Evolutionary conservation across 2,888 invertebrate genomes (phyloP).

Genomic region (Ormyrus labotus): DNA sequence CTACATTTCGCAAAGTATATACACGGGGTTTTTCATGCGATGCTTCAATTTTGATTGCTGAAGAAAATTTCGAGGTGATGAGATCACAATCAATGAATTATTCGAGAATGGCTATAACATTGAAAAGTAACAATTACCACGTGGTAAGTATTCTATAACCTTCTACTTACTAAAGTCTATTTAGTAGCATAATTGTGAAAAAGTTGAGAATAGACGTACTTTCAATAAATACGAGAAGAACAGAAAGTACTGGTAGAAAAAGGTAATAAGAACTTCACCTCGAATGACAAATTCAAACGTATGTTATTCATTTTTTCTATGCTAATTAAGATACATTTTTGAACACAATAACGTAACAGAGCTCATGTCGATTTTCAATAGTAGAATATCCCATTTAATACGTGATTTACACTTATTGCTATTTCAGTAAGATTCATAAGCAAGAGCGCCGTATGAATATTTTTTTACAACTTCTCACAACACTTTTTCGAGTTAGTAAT

Average conservation of each 20-base stretch:
- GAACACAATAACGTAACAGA: conserved; percentile 56
- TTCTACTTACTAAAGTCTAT: too few relatives aligned
- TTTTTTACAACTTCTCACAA: conserved; percentile 34
- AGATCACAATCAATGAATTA: conserved; percentile 27
- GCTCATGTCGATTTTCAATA: conserved; percentile 41
- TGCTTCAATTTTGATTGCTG: conserved; percentile 27
- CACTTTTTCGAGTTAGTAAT: conserved; percentile 5
- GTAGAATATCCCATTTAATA: conserved; percentile 46
- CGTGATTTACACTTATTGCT: conserved; percentile 52
- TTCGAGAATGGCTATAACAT: neutral
- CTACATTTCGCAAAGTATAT: conserved; percentile 46
- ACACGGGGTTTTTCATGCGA: conserved; percentile 40
- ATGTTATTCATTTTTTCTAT: conserved; percentile 33
- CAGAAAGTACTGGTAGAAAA: neutral
- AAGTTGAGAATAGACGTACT: neutral
- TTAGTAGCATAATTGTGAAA: neutral
- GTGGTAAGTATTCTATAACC: too few relatives aligned
- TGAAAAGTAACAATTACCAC: too few relatives aligned
- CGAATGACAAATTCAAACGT: conserved; percentile 39
- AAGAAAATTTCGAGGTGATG: conserved; percentile 41
- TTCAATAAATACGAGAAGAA: neutral
- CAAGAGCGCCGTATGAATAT: conserved; percentile 9
- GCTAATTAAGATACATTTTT: conserved; percentile 49
- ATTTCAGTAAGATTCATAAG: conserved; percentile 35
- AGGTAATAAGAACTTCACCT: conserved; percentile 35